phyloP scores from a whole-genome alignment of 2,888 invertebrate species.

The Vesta saturnalis region DNA sequence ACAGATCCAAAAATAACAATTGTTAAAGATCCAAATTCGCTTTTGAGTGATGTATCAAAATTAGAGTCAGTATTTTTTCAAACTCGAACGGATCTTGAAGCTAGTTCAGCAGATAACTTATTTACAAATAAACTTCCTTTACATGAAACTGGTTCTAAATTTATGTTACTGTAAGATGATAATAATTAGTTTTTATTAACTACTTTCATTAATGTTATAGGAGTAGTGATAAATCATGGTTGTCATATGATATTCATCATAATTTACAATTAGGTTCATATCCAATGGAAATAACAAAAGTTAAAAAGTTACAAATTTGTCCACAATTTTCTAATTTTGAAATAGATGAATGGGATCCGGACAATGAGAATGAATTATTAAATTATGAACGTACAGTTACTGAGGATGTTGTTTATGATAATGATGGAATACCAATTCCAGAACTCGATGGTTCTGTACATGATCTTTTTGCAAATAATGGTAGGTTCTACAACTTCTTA shows the following conservation, averaged over 20 bases:
- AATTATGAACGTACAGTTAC: neutral
- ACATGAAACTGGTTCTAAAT: conserved; percentile 45
- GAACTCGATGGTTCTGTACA: conserved; percentile 60
- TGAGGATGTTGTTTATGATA: conserved; percentile 45
- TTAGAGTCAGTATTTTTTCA: conserved; percentile 51
- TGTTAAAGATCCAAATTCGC: conserved; percentile 44
- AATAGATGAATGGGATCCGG: conserved; percentile 52
- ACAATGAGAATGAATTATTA: conserved; percentile 43
- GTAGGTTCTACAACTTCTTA: conserved; percentile 6
- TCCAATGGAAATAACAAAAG: conserved; percentile 47
- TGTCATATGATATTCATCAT: conserved; percentile 21
- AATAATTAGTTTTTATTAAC: neutral
- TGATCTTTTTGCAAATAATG: conserved; percentile 47
- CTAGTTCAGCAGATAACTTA: conserved; percentile 51
- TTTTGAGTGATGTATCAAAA: conserved; percentile 47
- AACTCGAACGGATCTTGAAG: conserved; percentile 47
- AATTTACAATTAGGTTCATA: conserved; percentile 50
- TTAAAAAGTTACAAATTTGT: conserved; percentile 65
- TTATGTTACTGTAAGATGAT: conserved; percentile 50
- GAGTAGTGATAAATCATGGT: conserved; percentile 29
- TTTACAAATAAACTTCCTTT: conserved; percentile 49
- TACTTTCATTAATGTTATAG: conserved; percentile 1
- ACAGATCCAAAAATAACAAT: conserved; percentile 47
- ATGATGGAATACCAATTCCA: conserved; percentile 53
- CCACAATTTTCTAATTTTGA: conserved; percentile 66